Evolutionary conservation across 2,113 vertebrate species (phyloP), one percentile per base, ranked within the genome.

Genomic region (Cephalopterus ornatus): DNA sequence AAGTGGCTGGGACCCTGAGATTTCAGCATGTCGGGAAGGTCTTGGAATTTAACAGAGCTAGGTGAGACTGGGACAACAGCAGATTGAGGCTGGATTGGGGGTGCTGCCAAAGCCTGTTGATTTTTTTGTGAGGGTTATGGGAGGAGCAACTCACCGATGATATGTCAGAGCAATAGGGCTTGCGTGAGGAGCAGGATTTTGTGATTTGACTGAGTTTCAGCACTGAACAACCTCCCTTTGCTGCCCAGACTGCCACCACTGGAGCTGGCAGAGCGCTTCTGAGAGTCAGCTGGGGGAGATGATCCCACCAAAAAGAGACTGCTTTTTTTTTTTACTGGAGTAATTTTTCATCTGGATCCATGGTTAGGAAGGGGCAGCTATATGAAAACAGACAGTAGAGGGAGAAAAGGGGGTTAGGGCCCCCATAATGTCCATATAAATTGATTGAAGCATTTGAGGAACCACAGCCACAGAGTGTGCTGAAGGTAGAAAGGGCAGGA

Each of bases 71-170:
- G 61, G 76, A 75, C 22, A 28, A 44, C 63, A 49, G 58, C 58
- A 59, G 41, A 90, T 56, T 1, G 0, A 89, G 92, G 79, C 58
- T 70, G 49, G 42, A 74, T 9, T 49, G 20, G 59, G 26, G 83
- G 42, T 84, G 83, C 84, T 96, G 91, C 86, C 91, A 92, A 71
- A 91, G 52, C 39, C 44, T 91, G 59, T 77, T 86, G 81, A 30
- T 55, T 83, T 88, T 76, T 88, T 87, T 50, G 20, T 28, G 65
- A 67, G 42, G 30, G 10, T 86, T 67, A 42, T 84, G 47, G 68
- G 71, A 93, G 59, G 68, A 95, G 46, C 3, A 0, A n/a, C 68
- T 81, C 76, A 42, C 35, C 53, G 56, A 39, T 92, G 12, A 33
- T 83, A 33, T 9, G 8, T 87, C 39, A 80, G 65, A 91, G 92